Percentiles rank a stretch among this genome's conserved stretches.
These are phyloP conservation scores for Cataglyphis rosenhaueri DNA, from an alignment of 2,888 invertebrate genomes.

Conservation along the genomic window DNA sequence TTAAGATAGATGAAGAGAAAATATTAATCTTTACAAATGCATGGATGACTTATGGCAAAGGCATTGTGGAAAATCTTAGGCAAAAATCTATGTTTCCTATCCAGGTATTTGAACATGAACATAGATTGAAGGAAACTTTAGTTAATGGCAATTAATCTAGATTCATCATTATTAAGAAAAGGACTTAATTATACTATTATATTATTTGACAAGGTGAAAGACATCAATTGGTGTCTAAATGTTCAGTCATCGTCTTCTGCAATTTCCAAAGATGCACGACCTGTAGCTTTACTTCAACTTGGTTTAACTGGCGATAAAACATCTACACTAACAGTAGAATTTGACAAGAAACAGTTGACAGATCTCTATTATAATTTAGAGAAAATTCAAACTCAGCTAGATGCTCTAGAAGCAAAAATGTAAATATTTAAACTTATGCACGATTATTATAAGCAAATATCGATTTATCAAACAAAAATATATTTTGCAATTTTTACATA, in stretches of 20 bases:
- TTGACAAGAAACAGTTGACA: slow-evolving; percentile 78
- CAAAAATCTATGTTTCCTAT: slow-evolving; percentile 80
- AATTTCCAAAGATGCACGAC: slow-evolving; percentile 76
- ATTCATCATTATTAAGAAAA: background rate
- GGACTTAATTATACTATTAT: background rate
- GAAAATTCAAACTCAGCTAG: slow-evolving; percentile 81
- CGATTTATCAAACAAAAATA: slow-evolving; percentile 55
- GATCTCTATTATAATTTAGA: slow-evolving; percentile 80
- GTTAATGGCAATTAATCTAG: background rate
- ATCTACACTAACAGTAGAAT: slow-evolving; percentile 79
- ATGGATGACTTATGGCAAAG: slow-evolving; percentile 80
- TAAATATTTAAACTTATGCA: background rate
- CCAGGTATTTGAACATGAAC: slow-evolving; percentile 73
- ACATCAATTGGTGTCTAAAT: slow-evolving; percentile 81
- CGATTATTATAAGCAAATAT: slow-evolving; percentile 27
- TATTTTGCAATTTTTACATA: slow-evolving; percentile 55
- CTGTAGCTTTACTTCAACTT: slow-evolving; percentile 79
- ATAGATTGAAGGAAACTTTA: background rate
- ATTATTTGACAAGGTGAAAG: slow-evolving; percentile 71
- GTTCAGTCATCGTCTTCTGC: slow-evolving; percentile 80
- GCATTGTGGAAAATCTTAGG: slow-evolving; percentile 77
- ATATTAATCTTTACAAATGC: slow-evolving; percentile 77
- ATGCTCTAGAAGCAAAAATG: slow-evolving; percentile 76
- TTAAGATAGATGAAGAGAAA: slow-evolving; percentile 78
- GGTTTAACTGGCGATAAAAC: slow-evolving; percentile 73